phyloP scores from a whole-genome alignment of 2,113 vertebrate genomes.

The Ancistrus triradiatus region DNA sequence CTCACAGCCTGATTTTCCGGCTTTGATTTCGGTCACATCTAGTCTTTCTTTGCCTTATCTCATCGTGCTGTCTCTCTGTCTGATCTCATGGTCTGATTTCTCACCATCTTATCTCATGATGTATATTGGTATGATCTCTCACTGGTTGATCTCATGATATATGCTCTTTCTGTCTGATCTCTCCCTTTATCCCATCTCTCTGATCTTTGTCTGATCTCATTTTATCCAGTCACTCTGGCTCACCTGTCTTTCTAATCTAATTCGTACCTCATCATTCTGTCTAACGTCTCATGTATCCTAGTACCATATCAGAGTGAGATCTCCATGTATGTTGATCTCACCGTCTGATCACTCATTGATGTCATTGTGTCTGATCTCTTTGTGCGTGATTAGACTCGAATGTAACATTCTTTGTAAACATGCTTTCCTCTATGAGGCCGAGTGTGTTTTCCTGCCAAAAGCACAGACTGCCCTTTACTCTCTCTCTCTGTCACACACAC shows the following conservation, averaged over 20 bases:
- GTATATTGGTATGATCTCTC: neutral
- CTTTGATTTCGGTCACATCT: too few species aligned
- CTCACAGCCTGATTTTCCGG: too few species aligned
- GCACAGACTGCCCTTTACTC: conserved; percentile 48
- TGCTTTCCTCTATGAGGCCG: conserved; percentile 1
- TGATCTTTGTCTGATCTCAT: neutral
- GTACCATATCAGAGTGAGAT: too few species aligned
- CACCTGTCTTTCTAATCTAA: too few species aligned
- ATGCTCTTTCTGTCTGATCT: neutral
- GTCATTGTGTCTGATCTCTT: conserved; percentile 2
- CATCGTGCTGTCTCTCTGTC: too few species aligned
- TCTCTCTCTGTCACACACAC: conserved; percentile 7
- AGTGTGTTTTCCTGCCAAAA: conserved; percentile 46
- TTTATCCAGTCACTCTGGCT: too few species aligned
- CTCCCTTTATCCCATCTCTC: neutral
- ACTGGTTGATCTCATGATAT: neutral
- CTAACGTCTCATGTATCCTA: too few species aligned
- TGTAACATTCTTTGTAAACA: neutral
- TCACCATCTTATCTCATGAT: neutral
- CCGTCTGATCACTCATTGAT: too few species aligned
- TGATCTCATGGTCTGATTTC: too few species aligned
- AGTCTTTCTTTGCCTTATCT: too few species aligned
- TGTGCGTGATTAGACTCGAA: neutral
- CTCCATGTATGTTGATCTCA: too few species aligned
- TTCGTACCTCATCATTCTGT: too few species aligned